Evolutionary conservation across 1,140 invertebrate genomes (phyloP).

Genomic region (Leptestheria dahalacensis): DNA sequence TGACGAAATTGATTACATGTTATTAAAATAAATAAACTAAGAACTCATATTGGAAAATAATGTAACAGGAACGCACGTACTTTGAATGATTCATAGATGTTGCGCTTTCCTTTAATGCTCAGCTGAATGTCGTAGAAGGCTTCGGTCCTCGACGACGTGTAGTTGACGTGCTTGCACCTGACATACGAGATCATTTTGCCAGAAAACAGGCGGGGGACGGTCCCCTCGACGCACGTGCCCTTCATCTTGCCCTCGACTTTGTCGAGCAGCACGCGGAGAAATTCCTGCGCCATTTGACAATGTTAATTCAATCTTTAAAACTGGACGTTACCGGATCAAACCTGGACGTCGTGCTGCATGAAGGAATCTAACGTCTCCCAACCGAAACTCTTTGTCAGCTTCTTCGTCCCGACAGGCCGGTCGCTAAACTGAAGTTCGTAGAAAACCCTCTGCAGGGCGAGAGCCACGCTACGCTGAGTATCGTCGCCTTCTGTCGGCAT

Average conservation of each 20-base stretch:
- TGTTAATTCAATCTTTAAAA: too few relatives aligned
- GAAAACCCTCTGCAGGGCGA: constrained; percentile 94
- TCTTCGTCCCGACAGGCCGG: constrained; percentile 97
- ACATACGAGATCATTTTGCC: constrained; percentile 46
- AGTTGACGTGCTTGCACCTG: constrained; percentile 67
- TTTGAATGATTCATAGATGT: constrained; percentile 32
- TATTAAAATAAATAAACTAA: too few relatives aligned
- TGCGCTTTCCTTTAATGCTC: constrained; percentile 97
- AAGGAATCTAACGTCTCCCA: constrained; percentile 99
- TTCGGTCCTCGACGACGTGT: constrained; percentile 85
- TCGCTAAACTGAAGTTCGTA: constrained; percentile 96
- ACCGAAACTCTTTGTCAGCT: constrained; percentile 97
- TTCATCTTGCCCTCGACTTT: constrained; percentile 99
- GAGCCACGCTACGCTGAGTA: constrained; percentile 81
- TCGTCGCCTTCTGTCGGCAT: constrained; percentile 99
- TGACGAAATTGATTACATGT: background rate
- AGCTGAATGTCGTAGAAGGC: constrained; percentile 99
- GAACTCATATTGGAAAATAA: too few relatives aligned
- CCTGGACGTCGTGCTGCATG: constrained; percentile 92
- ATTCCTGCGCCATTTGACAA: too few relatives aligned
- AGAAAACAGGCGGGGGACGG: constrained; percentile 93
- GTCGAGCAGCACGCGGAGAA: constrained; percentile 63
- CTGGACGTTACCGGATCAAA: background rate
- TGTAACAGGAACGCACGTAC: too few relatives aligned
- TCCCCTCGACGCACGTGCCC: constrained; percentile 88